A percentile compares a stretch with the other conserved stretches of the same genome.
Conservation (phyloP, 2,888 invertebrate species). For the Drosophila maculinotata region DNA sequence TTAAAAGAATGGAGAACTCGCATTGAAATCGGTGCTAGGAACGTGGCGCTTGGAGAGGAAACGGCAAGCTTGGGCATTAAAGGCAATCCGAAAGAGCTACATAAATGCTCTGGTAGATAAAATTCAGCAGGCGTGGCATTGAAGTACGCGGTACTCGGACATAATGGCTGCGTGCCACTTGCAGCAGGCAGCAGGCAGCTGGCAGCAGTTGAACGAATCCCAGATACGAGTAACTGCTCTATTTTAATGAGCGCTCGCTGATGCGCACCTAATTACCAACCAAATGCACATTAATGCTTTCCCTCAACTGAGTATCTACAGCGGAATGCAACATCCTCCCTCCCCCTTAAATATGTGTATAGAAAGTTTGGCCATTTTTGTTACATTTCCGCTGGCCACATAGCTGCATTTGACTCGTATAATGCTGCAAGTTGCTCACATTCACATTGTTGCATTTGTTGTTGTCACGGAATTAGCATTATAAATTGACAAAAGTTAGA, state of each 20-base stretch:
- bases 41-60: background rate
- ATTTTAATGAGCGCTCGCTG: constrained; percentile 33
- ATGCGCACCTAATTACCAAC: constrained; percentile 64
- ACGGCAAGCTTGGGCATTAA: background rate
- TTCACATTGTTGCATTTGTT: constrained; percentile 31
- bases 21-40: background rate
- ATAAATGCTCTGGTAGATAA: constrained; percentile 2
- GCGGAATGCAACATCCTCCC: background rate
- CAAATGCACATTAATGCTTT: constrained; percentile 61
- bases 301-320: background rate
- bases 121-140: constrained; percentile 2
- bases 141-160: background rate
- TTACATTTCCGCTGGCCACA: constrained; percentile 58
- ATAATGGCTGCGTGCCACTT: constrained; percentile 16
- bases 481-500: constrained; percentile 62
- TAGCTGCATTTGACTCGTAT: constrained; percentile 47
- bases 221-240: constrained; percentile 29
- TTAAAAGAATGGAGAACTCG: background rate
- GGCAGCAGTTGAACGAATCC: constrained; percentile 24
- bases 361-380: constrained; percentile 48
- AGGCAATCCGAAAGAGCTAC: background rate
- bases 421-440: constrained; percentile 50
- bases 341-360: background rate
- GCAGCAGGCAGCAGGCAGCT: constrained; percentile 25
- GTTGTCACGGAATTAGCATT: constrained; percentile 62